phyloP scores from a whole-genome alignment of 2,888 invertebrate genomes.

The Eumacrocentrus americanus region DNA sequence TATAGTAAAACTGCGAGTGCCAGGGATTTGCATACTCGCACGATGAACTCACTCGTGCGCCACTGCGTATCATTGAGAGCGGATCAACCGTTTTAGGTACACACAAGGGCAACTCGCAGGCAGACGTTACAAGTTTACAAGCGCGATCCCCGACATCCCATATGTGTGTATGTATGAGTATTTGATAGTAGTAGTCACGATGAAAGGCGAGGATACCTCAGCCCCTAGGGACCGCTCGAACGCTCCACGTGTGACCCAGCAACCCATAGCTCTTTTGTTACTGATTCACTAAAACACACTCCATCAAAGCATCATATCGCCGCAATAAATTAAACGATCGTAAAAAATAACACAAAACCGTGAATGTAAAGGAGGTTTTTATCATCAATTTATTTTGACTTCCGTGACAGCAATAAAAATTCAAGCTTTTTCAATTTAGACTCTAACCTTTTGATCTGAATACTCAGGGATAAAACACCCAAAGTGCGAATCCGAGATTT shows the following conservation, averaged over 20 bases:
- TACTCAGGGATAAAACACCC: not conserved
- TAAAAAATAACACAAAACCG: not conserved
- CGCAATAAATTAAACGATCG: not conserved
- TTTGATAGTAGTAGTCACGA: not conserved
- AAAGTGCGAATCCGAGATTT: not conserved
- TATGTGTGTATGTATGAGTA: too few species aligned
- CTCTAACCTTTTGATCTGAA: too few species aligned
- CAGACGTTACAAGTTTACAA: conserved; percentile 29
- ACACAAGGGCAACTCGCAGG: conserved; percentile 16
- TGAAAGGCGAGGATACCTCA: conserved; percentile 16
- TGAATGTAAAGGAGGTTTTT: not conserved
- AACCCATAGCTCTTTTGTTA: conserved; percentile 15
- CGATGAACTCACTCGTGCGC: conserved; percentile 2
- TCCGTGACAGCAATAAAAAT: too few species aligned
- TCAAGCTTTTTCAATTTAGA: too few species aligned
- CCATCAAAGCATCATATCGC: conserved; percentile 11
- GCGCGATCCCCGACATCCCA: conserved; percentile 22
- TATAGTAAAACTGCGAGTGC: too few species aligned
- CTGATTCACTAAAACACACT: conserved; percentile 22
- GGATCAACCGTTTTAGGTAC: conserved; percentile 23
- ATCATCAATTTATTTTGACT: too few species aligned
- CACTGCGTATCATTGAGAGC: conserved; percentile 21
- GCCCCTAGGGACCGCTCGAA: conserved; percentile 21
- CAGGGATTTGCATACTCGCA: not conserved
- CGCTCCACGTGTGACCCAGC: conserved; percentile 26